A percentile compares a stretch with the other conserved stretches of the same genome.
Evolutionary conservation across 2,888 invertebrate genomes (phyloP).

Genomic region (Cantharis nigra): DNA sequence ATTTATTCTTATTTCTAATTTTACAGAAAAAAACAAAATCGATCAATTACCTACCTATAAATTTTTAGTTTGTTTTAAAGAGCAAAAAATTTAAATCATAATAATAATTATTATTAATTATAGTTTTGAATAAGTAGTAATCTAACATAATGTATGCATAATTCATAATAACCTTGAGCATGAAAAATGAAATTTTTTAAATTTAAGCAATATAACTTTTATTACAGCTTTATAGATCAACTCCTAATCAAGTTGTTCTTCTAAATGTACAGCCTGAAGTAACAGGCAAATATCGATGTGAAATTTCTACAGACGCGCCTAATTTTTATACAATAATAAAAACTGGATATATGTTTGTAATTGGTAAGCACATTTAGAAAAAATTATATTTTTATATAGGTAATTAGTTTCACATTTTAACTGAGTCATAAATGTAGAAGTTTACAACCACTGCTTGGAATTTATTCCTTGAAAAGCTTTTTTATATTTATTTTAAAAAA

Average conservation of each 20-base stretch:
- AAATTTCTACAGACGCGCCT: conserved; percentile 75
- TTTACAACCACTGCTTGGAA: too few relatives aligned
- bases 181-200: neutral
- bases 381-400: too few relatives aligned
- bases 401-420: neutral
- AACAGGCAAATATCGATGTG: conserved; percentile 75
- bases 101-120: neutral
- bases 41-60: neutral
- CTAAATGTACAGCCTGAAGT: conserved; percentile 71
- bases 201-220: neutral
- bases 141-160: too few relatives aligned
- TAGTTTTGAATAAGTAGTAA: neutral
- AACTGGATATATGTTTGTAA: conserved; percentile 71
- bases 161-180: neutral
- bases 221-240: conserved; percentile 66
- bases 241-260: conserved; percentile 67
- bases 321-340: conserved; percentile 72
- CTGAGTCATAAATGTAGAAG: neutral
- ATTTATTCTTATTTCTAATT: neutral
- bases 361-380: conserved; percentile 64
- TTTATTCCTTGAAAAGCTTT: neutral
- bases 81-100: neutral
- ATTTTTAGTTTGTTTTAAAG: neutral
- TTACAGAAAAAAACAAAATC: neutral
- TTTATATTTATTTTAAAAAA: neutral